Base-by-base conservation (phyloP, 1,140 invertebrate species). In the Intoshia linei region DNA sequence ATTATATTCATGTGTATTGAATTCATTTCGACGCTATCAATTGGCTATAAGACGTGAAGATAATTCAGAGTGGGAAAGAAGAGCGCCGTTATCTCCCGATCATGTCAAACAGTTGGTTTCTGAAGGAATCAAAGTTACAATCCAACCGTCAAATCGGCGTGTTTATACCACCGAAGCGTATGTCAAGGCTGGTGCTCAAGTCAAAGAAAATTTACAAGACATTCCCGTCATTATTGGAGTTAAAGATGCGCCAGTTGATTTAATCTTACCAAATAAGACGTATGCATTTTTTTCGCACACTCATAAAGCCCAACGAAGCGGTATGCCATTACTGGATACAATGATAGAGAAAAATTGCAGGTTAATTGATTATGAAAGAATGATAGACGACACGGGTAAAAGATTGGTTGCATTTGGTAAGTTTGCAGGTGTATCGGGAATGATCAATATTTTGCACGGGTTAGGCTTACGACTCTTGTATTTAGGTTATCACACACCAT, bases 201-300 rank as follows among this genome's bases (percentile, higher is more conserved):
- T 93, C 18, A 74, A 83, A 51, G 90, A 98, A 55, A 87, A 98
- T 48, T 78, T 98, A 22, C 76, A 72, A 44, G 76, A 90, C 47
- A 81, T 84, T 0, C 72, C 70, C 3, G 70, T 95, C 0, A 84
- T 95, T 34, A 78, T 93, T 46, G 87, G 84, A 0, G 84, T 98
- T 0, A 98, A 95, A 49, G 77, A 90, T 62, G 76, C 84, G 1
- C 84, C 87, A 0, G 68, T 90, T 7, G 90, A 95, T 52, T 63
- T 71, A 1, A 57, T 98, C 0, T 70, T 92, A 37, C 76, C 81
- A 0, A 72, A 87, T 45, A 90, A 87, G 55, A 93, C 84, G 0
- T 95, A 93, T 48, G 90, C 78, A 43, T 78, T 93, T 52, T 98
- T 95, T 53, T 95, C 84, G 1, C 90, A 98, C 50, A 95, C 84